Evolutionary conservation across 2,888 invertebrate species (phyloP), one percentile per base, ranked within the genome.

Genomic region (Euplexia lucipara): DNA sequence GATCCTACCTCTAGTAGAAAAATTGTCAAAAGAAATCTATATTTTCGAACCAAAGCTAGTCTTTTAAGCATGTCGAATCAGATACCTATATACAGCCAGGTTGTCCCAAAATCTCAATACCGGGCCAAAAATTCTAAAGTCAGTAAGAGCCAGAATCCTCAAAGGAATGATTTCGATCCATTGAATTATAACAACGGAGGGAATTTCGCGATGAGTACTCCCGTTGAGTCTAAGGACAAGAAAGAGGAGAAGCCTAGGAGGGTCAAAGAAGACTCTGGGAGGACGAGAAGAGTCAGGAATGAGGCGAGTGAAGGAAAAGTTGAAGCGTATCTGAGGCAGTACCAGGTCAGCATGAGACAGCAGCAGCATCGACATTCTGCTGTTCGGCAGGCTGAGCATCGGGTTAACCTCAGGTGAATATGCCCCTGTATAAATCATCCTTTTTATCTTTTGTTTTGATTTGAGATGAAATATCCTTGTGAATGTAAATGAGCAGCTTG

Each of bases 151-250:
- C 65, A 89, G 10, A 79, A 76, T 45, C 0, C 56, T 1, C 77
- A 87, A 0, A 96, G 96, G 84, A 75, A 96, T 68, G 84, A 97
- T 92, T 88, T 97, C 83, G 95, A 97, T 94, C 91, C 97, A 81
- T 87, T 97, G 94, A 82, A 97, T 95, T 83, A 96, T 93, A 84
- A 97, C 92, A 92, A 93, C 80, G 95, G 95, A 1, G 95, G 95
- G 0, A 95, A 95, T 51, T 95, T 95, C 83, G 91, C 61, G 2
- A 63, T 81, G 86, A 92, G 70, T 51, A 75, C 83, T 32, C 79
- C 82, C 2, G 66, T 57, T 70, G 82, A 83, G 18, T 87, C 85
- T 12, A 88, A 91, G 44, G 83, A 87, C 44, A 92, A 93, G 59
- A 80, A 80, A 58, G 91, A 91, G 63, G 89, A 90, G 57, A 90